phyloP scores from a whole-genome alignment of 2,113 vertebrate genomes.

The Laticauda colubrina region DNA sequence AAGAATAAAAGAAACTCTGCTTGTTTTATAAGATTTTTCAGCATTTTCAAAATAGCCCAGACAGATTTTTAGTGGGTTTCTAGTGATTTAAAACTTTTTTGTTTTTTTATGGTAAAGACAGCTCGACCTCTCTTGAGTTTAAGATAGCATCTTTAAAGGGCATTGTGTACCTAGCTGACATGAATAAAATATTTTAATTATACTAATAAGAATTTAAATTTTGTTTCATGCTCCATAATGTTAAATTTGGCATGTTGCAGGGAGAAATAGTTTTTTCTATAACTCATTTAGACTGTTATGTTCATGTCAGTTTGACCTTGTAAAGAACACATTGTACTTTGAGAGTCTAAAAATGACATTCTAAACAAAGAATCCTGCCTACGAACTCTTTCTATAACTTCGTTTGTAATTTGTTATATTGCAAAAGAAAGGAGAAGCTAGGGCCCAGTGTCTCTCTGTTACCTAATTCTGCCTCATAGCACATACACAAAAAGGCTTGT shows the following conservation, averaged over 20 bases:
- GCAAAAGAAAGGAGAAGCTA: not conserved
- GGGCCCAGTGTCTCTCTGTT: not conserved
- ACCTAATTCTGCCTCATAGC: not conserved
- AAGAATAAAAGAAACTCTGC: not conserved
- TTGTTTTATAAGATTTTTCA: conserved; percentile 28
- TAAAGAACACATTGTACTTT: conserved; percentile 63
- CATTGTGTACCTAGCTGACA: conserved; percentile 67
- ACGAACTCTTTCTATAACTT: conserved; percentile 29
- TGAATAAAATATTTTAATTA: conserved; percentile 68
- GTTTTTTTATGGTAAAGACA: conserved; percentile 37
- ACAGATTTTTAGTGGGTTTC: conserved; percentile 32
- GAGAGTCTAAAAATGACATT: conserved; percentile 40
- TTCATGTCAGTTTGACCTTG: conserved; percentile 73
- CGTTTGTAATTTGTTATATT: conserved; percentile 41
- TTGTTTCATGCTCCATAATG: conserved; percentile 66
- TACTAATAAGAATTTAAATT: conserved; percentile 70
- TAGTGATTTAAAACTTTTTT: conserved; percentile 35
- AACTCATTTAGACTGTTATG: conserved; percentile 57
- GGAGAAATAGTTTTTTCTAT: conserved; percentile 53
- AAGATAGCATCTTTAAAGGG: conserved; percentile 64
- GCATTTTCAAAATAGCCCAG: conserved; percentile 31
- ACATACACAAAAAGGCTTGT: not conserved
- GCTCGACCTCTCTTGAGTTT: conserved; percentile 43
- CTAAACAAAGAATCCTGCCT: conserved; percentile 51
- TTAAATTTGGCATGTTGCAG: conserved; percentile 61